Percentiles rank a stretch among this genome's conserved stretches.
Conservation (phyloP, 64 coral and sea anemone genomes). For the Montipora sp. region DNA sequence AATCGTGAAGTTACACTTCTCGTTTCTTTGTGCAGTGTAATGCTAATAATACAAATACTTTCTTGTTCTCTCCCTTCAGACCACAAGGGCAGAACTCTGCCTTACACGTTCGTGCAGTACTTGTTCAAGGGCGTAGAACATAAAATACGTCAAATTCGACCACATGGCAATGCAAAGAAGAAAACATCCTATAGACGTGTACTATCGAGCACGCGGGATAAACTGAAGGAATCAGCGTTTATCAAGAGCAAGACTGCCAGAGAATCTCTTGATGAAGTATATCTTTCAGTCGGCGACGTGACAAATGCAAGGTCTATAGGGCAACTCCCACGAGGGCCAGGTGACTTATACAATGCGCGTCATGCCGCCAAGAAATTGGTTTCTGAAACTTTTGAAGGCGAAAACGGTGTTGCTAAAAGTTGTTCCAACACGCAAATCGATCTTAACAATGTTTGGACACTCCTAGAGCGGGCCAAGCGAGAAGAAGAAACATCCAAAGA, state of each 20-base stretch:
- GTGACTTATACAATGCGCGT: conserved; percentile 68
- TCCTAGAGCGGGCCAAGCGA: conserved; percentile 57
- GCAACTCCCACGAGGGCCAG: conserved; percentile 63
- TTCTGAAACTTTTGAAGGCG: conserved; percentile 9
- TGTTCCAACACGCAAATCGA: not conserved
- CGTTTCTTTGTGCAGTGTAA: not conserved
- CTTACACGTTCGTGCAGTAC: conserved; percentile 52
- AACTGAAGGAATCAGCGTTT: conserved; percentile 23
- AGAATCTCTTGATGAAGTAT: conserved; percentile 57
- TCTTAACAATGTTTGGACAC: conserved; percentile 45
- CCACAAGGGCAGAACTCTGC: conserved; percentile 9
- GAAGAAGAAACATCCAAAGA: conserved; percentile 61
- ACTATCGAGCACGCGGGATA: conserved; percentile 57
- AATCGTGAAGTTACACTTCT: not conserved
- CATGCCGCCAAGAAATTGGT: conserved; percentile 32
- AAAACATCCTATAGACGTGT: conserved; percentile 43
- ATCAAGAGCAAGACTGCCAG: conserved; percentile 59
- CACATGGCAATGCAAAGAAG: conserved; percentile 58
- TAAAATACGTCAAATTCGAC: conserved; percentile 23
- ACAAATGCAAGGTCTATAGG: conserved; percentile 36
- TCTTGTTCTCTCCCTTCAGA: conserved; percentile 26
- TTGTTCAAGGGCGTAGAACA: conserved; percentile 71
- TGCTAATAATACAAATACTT: not conserved
- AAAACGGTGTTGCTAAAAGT: conserved; percentile 4
- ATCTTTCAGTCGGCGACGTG: conserved; percentile 61